Evolutionary conservation across 2,888 invertebrate genomes (phyloP).

Genomic region (Biston stratarius): DNA sequence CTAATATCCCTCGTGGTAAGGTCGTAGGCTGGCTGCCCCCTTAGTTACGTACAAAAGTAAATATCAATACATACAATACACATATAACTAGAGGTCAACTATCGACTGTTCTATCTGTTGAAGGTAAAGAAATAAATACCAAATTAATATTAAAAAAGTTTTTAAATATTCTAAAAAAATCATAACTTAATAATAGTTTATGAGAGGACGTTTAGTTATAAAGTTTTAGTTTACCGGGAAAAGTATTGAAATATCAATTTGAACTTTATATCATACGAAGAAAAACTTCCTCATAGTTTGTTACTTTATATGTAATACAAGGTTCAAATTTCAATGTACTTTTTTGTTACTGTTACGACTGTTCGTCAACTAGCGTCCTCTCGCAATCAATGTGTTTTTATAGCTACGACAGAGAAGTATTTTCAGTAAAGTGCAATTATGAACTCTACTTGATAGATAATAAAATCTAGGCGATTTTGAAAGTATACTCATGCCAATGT

Average conservation of each 20-base stretch:
- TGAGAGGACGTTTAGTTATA: not conserved
- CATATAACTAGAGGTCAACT: slow-evolving; percentile 37
- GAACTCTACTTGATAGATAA: not conserved
- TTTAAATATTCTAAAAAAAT: not conserved
- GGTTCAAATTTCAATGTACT: not conserved
- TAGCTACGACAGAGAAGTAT: not conserved
- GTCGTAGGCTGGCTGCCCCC: slow-evolving; percentile 80
- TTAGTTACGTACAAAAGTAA: slow-evolving; percentile 60
- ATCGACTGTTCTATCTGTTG: slow-evolving; percentile 44
- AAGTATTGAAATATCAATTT: not conserved
- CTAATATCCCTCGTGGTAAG: slow-evolving; percentile 42
- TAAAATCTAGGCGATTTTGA: slow-evolving; percentile 24
- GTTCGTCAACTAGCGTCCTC: not conserved
- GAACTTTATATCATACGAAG: too few species aligned
- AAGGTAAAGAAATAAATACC: slow-evolving; percentile 38
- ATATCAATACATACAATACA: slow-evolving; percentile 54
- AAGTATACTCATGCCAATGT: slow-evolving; percentile 24
- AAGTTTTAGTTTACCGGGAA: too few species aligned
- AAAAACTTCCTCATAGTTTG: not conserved
- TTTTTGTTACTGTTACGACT: not conserved
- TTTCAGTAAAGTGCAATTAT: slow-evolving; percentile 5
- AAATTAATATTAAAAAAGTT: slow-evolving; percentile 32
- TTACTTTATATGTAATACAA: not conserved
- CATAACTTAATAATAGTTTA: not conserved
- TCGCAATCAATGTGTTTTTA: not conserved